A percentile compares a stretch with the other conserved stretches of the same genome.
phyloP scores from a whole-genome alignment of 2,797 vertebrate genomes.

The Etheostoma perlongum region DNA sequence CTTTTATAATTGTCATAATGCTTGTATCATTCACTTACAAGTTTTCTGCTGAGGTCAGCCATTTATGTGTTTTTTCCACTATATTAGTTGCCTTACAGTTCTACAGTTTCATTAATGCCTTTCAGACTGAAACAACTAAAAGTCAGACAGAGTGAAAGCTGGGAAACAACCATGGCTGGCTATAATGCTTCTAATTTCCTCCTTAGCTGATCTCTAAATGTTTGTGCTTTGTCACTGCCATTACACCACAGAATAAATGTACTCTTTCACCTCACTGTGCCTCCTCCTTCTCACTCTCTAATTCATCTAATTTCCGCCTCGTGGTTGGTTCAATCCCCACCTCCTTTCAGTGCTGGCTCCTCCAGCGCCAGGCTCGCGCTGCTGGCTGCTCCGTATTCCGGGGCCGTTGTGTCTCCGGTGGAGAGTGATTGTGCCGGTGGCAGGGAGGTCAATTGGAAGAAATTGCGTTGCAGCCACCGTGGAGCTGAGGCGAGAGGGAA shows the following conservation, averaged over 20 bases:
- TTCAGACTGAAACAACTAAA: conserved; percentile 56
- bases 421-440: conserved; percentile 85
- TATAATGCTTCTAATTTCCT: conserved; percentile 81
- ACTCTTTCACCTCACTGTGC: conserved; percentile 75
- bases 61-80: conserved; percentile 10
- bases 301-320: conserved; percentile 82
- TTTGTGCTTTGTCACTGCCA: conserved; percentile 84
- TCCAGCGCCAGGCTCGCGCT: conserved; percentile 37
- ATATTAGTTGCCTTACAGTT: conserved; percentile 17
- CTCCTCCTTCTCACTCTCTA: conserved; percentile 73
- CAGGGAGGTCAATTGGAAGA: conserved; percentile 88
- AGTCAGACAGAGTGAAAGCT: conserved; percentile 56
- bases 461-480: conserved; percentile 85
- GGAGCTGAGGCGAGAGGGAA: conserved; percentile 82
- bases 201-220: conserved; percentile 80
- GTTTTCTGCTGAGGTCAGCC: conserved; percentile 28
- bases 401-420: conserved; percentile 77
- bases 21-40: conserved; percentile 15
- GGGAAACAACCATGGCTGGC: conserved; percentile 52
- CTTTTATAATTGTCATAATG: conserved; percentile 29
- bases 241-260: conserved; percentile 74
- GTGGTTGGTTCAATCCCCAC: conserved; percentile 66
- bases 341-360: conserved; percentile 53
- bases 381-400: conserved; percentile 82
- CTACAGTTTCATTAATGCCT: conserved; percentile 52